Evolutionary conservation across 64 coral and sea anemone genomes (phyloP), one percentile per base, ranked within the genome.

Genomic region (Acropora tenuis): DNA sequence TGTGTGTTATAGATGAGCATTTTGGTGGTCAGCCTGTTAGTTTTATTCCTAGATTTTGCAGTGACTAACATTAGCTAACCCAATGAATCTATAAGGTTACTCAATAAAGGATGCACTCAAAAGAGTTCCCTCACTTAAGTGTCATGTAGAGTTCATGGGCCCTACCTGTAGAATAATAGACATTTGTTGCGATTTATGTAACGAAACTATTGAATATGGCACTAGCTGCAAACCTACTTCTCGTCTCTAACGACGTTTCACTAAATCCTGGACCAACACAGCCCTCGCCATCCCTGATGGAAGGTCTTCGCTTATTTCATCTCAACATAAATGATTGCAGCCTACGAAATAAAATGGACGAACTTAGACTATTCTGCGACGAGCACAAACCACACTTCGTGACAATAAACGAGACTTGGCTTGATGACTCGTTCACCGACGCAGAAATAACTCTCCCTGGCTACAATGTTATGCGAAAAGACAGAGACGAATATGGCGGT

Each of bases 321-420:
- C 76, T 80, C 43, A 90, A 90, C 69, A 80, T 90, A n/a, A n/a
- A n/a, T n/a, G n/a, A n/a, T 50, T 90, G 59, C 49, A 90, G 88
- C 74, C 88, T 90, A 49, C 59, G 59, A 6, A 61, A 61, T 61
- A 61, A 61, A 61, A 61, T 61, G 59, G 59, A 61, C 59, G 59
- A 61, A 61, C 59, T 61, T 12, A 61, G 59, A 61, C 59, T 61
- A 11, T 55, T 57, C 42, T n/a, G 58, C n/a, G 80, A 90, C 80
- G 50, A 79, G 59, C 40, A 80, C 76, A 89, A 79, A 68, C 88
- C 59, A 19, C 88, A 80, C 10, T 8, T 88, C 20, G 45, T 88
- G 42, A 18, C 85, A 11, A 61, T 61, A 61, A 61, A 61, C 59
- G 59, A 61, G 59, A 61, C 59, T 61, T 61, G 59, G 59, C 69